Base-by-base conservation (phyloP, 1,140 invertebrate genomes). In the Orchesella cincta region DNA sequence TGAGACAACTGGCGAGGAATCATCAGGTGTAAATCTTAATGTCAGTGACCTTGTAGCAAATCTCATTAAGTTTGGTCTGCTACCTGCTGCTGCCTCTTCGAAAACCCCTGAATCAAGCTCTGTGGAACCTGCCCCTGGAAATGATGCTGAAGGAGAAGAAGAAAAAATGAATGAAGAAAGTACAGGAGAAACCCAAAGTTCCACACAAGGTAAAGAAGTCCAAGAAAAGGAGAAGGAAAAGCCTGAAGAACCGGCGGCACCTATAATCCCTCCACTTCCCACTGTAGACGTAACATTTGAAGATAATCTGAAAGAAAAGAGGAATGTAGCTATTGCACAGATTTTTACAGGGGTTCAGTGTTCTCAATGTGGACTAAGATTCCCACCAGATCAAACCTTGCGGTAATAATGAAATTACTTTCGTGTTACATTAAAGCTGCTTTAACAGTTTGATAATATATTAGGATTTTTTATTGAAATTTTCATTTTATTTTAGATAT, bases 341-440 rank as follows among this genome's bases (percentile, higher is more conserved):
- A 85, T 98, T 12, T 96, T 95, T 84, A 88, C 90, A 74, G 95
- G 96, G 5, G 94, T 97, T 87, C 96, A 98, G 85, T 98, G 97
- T 86, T 93, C 93, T 75, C 94, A 94, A 29, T 98, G 96, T 87
- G 96, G 96, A 23, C 90, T 93, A 33, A 88, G 97, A 52, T 98
- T 98, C 85, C 91, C 92, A 16, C 91, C 93, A 0, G 93, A 95
- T 84, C 91, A 94, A 82, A 94, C 93, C 0, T 92, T 94, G 34
- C 90, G 91, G 74, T 94, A 77, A 75, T 57, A 26, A 39, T 39
- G 28, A 31, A 33, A 71, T 52, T n/a, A 67, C 8, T 52, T 57
- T 5, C 28, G 36, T 62, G 52, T 26, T 57, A 57, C 14, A 57
- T 18, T 3, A 46, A 46, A 46, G 39, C 39, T 46, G 39, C n/a